Percentiles rank a stretch among this genome's conserved stretches.
Conservation (phyloP, 1,140 invertebrate genomes). For the Platyscapa corneri region DNA sequence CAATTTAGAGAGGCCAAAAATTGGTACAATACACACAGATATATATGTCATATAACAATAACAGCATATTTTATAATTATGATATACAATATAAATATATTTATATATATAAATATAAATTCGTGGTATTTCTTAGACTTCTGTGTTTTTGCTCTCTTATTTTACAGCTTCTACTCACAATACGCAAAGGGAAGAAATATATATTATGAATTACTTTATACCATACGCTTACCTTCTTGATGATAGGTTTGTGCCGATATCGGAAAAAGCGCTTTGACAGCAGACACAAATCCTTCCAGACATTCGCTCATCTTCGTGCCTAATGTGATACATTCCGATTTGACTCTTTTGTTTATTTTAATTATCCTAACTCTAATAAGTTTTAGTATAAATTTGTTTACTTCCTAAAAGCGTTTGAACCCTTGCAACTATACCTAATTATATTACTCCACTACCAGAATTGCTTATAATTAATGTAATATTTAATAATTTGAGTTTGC, state of each 20-base stretch:
- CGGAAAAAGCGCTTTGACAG: slow-evolving; percentile 74
- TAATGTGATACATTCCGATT: slow-evolving; percentile 72
- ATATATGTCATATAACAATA: too few relatives aligned
- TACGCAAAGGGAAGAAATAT: slow-evolving; percentile 44
- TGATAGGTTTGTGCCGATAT: slow-evolving; percentile 73
- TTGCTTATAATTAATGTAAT: slow-evolving; percentile 36
- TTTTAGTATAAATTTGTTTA: slow-evolving; percentile 44
- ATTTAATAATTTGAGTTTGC: slow-evolving; percentile 23
- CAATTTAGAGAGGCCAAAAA: slow-evolving; percentile 21
- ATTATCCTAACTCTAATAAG: slow-evolving; percentile 61
- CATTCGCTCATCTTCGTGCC: slow-evolving; percentile 74
- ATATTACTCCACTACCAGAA: slow-evolving; percentile 47
- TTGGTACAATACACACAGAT: slow-evolving; percentile 37
- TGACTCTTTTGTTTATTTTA: slow-evolving; percentile 65
- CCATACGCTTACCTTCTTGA: slow-evolving; percentile 73
- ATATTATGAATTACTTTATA: slow-evolving; percentile 58
- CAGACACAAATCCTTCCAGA: slow-evolving; percentile 74
- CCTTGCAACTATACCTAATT: slow-evolving; percentile 39
- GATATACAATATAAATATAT: too few relatives aligned
- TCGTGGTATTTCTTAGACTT: slow-evolving; percentile 51
- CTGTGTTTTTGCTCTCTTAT: slow-evolving; percentile 20
- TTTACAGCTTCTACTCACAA: slow-evolving; percentile 44
- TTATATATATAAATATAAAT: slow-evolving; percentile 46
- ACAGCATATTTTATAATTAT: too few relatives aligned
- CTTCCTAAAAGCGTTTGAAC: slow-evolving; percentile 47